A percentile compares a stretch with the other conserved stretches of the same genome.
phyloP scores from a whole-genome alignment of 2,888 invertebrate genomes.

The Lamproptera curius region DNA sequence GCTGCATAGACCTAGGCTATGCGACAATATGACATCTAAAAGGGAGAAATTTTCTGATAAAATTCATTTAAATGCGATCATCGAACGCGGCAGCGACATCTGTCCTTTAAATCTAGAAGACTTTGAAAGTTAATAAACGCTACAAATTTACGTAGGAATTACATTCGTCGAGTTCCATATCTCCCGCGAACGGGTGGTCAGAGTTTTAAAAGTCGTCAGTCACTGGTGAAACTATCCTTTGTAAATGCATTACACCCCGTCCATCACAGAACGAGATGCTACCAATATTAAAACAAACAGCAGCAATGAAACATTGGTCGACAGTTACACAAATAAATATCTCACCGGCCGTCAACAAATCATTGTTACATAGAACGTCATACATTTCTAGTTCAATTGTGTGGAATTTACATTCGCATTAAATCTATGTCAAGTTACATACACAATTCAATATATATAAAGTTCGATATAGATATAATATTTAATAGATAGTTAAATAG shows the following conservation, averaged over 20 bases:
- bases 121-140: conserved; percentile 64
- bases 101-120: conserved; percentile 41
- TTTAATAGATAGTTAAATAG: conserved; percentile 28
- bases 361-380: conserved; percentile 51
- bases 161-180: conserved; percentile 26
- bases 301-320: conserved; percentile 60
- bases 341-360: conserved; percentile 41
- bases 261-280: conserved; percentile 39
- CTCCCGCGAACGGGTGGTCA: conserved; percentile 30
- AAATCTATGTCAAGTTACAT: conserved; percentile 39
- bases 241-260: conserved; percentile 62
- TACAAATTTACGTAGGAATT: conserved; percentile 63
- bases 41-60: conserved; percentile 49
- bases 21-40: conserved; percentile 49
- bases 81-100: conserved; percentile 42
- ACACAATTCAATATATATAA: conserved; percentile 38
- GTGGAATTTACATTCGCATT: conserved; percentile 58
- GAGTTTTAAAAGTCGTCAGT: conserved; percentile 44
- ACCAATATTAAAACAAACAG: conserved; percentile 57
- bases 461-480: conserved; percentile 41
- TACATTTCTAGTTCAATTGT: conserved; percentile 66
- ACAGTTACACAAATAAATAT: conserved; percentile 48
- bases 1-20: conserved; percentile 33
- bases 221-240: conserved; percentile 47
- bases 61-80: conserved; percentile 51